Conservation (phyloP, 2,797 vertebrate species). For the Melopsittacus undulatus region DNA sequence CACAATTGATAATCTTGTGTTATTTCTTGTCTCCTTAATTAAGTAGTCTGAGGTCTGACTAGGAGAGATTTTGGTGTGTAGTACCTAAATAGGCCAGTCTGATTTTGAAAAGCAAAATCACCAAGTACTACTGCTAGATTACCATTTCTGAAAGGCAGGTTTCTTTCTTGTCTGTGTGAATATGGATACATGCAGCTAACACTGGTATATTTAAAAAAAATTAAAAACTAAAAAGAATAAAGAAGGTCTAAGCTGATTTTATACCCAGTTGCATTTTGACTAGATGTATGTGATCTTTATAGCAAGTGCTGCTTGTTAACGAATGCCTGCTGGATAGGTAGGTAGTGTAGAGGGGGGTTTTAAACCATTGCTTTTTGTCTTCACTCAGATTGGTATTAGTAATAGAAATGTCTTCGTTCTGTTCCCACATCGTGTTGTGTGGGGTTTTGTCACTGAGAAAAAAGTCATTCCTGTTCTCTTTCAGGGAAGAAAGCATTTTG, state of each 20-base stretch:
- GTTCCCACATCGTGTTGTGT: neutral
- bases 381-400: neutral
- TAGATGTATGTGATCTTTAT: neutral
- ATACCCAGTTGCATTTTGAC: neutral
- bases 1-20: neutral
- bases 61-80: neutral
- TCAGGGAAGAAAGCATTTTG: neutral
- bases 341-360: neutral
- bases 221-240: neutral
- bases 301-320: neutral
- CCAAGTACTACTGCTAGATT: neutral
- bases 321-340: neutral
- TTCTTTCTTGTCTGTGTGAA: neutral
- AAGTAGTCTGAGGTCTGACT: neutral
- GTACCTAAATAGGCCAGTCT: neutral
- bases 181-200: neutral
- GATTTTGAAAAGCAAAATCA: neutral
- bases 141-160: neutral
- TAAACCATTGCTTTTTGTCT: neutral
- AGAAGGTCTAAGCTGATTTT: fast-evolving
- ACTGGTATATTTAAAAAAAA: neutral
- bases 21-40: neutral
- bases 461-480: neutral
- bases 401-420: neutral
- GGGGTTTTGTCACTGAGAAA: neutral